Evolutionary conservation across 53 echinoderm and acorn worm genomes (phyloP), one percentile per base, ranked within the genome.

Genomic region (Crossaster papposus): DNA sequence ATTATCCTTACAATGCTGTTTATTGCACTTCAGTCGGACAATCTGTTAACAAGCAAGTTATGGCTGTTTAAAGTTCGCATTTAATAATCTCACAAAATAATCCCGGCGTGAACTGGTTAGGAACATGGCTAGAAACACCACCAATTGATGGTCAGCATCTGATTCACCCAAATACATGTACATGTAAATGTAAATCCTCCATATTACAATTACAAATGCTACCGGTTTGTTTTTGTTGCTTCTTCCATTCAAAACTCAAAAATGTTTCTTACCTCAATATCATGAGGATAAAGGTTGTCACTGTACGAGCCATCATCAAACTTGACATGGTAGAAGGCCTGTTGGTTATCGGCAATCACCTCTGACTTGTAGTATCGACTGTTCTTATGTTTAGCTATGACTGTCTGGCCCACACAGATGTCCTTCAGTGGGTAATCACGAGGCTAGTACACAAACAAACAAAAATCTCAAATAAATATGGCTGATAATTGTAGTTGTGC

Each of bases 351-450:
- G 1, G 90, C 89, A 58, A 78, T 90, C 17, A 97, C 94, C 52
- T 93, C 92, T 31, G 95, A 93, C 64, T 92, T 90, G 83, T 97
- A 97, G 90, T 94, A 97, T 34, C 98, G 93, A 30, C 90, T 90
- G 87, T 96, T 96, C 83, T 96, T 96, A 74, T 97, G 94, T 88
- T 97, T 97, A 77, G 98, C 95, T 36, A 96, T 93, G 13, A 97
- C 96, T 9, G 85, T 71, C 36, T 94, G 88, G 28, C 96, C 94
- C 22, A 89, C 71, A 22, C 71, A 76, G 62, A 97, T 77, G 52
- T 92, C 82, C 58, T 83, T 78, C 74, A 97, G 91, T 54, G 89
- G 83, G 28, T 51, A 77, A 31, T 92, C 86, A 83, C 91, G 68
- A 50, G 81, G 81, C 95, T 92, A 62, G n/a, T 14, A 78, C 20